phyloP scores from a whole-genome alignment of 2,797 vertebrate genomes.

The Sciurus carolinensis region DNA sequence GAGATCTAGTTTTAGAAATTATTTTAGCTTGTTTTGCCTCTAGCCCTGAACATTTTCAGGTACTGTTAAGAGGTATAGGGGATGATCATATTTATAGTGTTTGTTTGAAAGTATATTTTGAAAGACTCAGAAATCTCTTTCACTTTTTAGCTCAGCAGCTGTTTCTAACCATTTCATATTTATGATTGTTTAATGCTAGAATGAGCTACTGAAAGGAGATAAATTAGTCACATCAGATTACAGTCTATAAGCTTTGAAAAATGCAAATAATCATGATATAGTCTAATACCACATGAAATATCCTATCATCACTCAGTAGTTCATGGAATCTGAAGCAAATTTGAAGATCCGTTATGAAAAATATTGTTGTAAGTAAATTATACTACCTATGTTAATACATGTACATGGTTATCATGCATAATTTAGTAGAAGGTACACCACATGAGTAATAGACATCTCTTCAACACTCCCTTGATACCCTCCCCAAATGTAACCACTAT shows the following conservation, averaged over 20 bases:
- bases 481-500: not conserved
- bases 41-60: not conserved
- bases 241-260: slow-evolving; percentile 18
- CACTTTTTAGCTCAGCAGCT: not conserved
- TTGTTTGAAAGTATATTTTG: slow-evolving; percentile 50
- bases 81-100: not conserved
- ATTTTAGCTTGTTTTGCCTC: not conserved
- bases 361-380: slow-evolving; percentile 27
- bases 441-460: not conserved
- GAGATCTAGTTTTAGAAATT: not conserved
- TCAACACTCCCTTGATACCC: rapidly evolving
- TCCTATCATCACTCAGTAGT: not conserved
- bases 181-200: slow-evolving; percentile 38
- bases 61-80: not conserved
- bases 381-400: not conserved
- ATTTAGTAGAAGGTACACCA: not conserved
- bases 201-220: not conserved
- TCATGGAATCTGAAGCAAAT: not conserved
- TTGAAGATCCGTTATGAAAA: slow-evolving; percentile 20
- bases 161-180: slow-evolving; percentile 4
- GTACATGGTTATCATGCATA: not conserved
- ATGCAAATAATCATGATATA: slow-evolving; percentile 3
- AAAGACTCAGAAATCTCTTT: not conserved
- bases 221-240: slow-evolving; percentile 36
- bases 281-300: not conserved